Conservation (phyloP, 2,797 vertebrate species). For the Lepus townsendii region DNA sequence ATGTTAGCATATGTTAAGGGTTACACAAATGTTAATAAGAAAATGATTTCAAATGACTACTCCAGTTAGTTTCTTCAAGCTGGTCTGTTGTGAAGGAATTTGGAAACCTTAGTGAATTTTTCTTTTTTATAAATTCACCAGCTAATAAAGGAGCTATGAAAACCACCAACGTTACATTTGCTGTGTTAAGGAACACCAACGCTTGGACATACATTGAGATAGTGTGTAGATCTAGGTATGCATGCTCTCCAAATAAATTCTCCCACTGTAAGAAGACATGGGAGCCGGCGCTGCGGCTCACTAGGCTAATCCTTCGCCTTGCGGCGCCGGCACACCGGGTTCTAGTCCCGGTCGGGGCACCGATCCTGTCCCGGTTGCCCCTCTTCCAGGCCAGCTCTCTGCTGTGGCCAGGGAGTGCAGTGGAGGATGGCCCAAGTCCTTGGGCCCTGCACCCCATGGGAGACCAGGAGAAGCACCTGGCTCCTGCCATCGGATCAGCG, state of each 20-base stretch:
- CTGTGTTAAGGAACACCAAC: not conserved
- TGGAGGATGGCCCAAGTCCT: too few species aligned
- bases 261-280: not conserved
- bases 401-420: too few species aligned
- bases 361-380: too few species aligned
- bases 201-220: not conserved
- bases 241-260: not conserved
- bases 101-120: not conserved
- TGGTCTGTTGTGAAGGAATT: not conserved
- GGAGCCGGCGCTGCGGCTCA: too few species aligned
- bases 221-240: not conserved
- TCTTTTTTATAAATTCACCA: not conserved
- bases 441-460: too few species aligned
- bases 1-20: not conserved
- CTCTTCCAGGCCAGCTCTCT: too few species aligned
- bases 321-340: too few species aligned
- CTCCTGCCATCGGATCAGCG: too few species aligned
- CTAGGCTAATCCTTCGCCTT: too few species aligned
- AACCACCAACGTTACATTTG: not conserved
- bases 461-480: too few species aligned
- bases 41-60: not conserved
- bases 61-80: not conserved
- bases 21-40: not conserved
- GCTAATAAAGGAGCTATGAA: not conserved
- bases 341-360: too few species aligned